phyloP scores from a whole-genome alignment of 2,888 invertebrate genomes.

The Ditylenchus weischeri region DNA sequence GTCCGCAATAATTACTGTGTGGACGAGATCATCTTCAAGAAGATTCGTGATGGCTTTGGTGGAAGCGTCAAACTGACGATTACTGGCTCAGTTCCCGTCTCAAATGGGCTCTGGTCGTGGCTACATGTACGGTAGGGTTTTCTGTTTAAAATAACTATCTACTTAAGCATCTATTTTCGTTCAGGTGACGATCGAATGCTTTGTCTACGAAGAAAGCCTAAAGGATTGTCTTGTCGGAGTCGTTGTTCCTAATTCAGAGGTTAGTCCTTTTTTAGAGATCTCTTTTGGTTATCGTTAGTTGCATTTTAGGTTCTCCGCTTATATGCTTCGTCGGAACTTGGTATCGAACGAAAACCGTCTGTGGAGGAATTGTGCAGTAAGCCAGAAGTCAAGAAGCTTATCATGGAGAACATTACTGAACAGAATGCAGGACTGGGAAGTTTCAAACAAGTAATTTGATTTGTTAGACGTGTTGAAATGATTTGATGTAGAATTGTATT shows the following conservation, averaged over 20 bases:
- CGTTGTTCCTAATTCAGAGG: slow-evolving; percentile 90
- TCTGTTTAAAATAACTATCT: slow-evolving; percentile 76
- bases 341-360: slow-evolving; percentile 7
- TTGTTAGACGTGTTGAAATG: too few species aligned
- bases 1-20: slow-evolving; percentile 60
- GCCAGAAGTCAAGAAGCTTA: slow-evolving; percentile 75
- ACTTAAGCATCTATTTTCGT: too few species aligned
- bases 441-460: slow-evolving; percentile 72
- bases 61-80: slow-evolving; percentile 61
- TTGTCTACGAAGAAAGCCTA: slow-evolving; percentile 91
- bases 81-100: slow-evolving; percentile 84
- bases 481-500: too few species aligned
- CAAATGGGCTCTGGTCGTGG: slow-evolving; percentile 66
- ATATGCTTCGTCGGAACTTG: slow-evolving; percentile 13
- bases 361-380: slow-evolving; percentile 48
- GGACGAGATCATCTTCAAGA: slow-evolving; percentile 61
- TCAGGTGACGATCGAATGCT: slow-evolving; percentile 90
- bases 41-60: slow-evolving; percentile 49
- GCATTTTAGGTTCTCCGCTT: slow-evolving; percentile 26
- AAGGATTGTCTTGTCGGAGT: slow-evolving; percentile 88
- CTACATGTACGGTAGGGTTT: slow-evolving; percentile 70
- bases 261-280: slow-evolving; percentile 72
- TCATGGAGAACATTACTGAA: slow-evolving; percentile 86
- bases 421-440: slow-evolving; percentile 85
- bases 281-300: slow-evolving; percentile 36